Base-by-base conservation (phyloP, 2,113 vertebrate species). In the Glaucidium brasilianum region DNA sequence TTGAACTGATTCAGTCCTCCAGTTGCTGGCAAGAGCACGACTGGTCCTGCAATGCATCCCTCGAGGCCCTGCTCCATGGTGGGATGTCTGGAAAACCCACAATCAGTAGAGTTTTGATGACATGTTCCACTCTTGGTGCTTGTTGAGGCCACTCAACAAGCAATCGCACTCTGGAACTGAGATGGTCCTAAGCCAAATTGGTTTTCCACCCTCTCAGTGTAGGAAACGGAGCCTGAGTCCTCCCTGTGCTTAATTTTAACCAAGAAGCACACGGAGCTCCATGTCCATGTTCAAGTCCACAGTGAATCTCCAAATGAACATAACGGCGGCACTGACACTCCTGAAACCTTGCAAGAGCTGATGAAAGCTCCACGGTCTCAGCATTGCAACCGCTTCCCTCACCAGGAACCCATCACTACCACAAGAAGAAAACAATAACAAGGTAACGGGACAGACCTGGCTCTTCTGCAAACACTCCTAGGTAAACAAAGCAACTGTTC, bases 371-470 rank as follows among this genome's bases (percentile, higher is more conserved):
- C 17, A 15, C 62, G 55, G 43, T 39, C 39, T 77, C 1, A 0
- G 22, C 62, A 79, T 2, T 0, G 0, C 37, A 91, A 74, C 37
- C 4, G 11, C 49, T 59, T 45, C 47, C 47, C 29, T 56, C 0
- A 1, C 19, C 2, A 4, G 27, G 27, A 81, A 18, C 35, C 12
- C 69, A 60, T 7, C 6, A 3, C 25, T 52, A 14, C 41, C 8
- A 2, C 66, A 52, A 21, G 43, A 81, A 60, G 35, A 8, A 47
- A 78, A 64, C 15, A 26, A 0, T 0, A 30, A 55, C 35, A 50
- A 50, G 6, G 63, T 18, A 55, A 59, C 67, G 27, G 35, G 50
- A 69, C 82, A 72, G 27, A 30, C 12, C 47, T 0, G 3, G 15
- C 12, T 45, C 55, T 71, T 74, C 71, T 68, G 75, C 9, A 62